These are phyloP conservation scores for Petrolisthes cinctipes DNA, from an alignment of 2,888 invertebrate species.

Conservation along the genomic window DNA sequence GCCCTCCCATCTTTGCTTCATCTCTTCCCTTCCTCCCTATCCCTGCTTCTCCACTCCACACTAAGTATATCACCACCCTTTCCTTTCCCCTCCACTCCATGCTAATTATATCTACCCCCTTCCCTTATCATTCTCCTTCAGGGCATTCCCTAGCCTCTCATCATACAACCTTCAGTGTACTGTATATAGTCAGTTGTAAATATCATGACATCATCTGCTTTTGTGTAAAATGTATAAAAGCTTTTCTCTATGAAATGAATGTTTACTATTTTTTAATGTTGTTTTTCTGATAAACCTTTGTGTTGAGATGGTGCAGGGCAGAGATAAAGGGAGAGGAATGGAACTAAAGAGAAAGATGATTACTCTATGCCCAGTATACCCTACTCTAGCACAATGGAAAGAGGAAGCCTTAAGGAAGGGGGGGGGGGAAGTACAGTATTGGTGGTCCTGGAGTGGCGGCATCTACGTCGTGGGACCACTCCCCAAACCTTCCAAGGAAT, in stretches of 20 bases:
- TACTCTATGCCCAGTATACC: no score
- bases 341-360: no score
- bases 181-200: constrained; percentile 55
- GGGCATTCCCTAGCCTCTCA: background rate
- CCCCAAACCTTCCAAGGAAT: no score
- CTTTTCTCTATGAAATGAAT: constrained; percentile 47
- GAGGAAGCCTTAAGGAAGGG: no score
- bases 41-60: background rate
- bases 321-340: no score
- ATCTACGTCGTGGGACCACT: no score
- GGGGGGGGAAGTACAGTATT: background rate
- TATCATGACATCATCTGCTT: constrained; percentile 50
- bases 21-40: background rate
- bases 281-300: background rate
- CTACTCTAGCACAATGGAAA: no score
- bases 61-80: background rate
- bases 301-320: background rate
- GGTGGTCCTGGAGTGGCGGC: no score
- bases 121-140: background rate
- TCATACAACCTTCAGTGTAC: background rate
- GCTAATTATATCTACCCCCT: background rate
- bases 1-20: background rate
- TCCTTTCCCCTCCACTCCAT: background rate
- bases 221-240: constrained; percentile 42
- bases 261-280: constrained; percentile 46